Conservation (phyloP, 2,888 invertebrate species). For the Pheosia gnoma region DNA sequence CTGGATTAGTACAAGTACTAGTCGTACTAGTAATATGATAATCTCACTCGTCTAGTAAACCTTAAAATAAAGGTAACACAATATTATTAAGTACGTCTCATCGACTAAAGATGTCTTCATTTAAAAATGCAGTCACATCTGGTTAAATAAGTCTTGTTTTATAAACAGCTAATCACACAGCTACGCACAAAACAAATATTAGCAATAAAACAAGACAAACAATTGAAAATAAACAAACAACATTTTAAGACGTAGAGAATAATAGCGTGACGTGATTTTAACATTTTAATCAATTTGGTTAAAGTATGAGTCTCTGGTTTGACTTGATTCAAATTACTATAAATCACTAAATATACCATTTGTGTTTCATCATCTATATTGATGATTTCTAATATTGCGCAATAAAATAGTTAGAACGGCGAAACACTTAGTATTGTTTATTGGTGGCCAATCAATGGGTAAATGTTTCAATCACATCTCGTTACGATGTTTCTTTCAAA, state of each 20-base stretch:
- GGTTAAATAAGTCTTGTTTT: not conserved
- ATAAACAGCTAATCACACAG: constrained; percentile 1
- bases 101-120: too few relatives aligned
- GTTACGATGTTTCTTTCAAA: not conserved
- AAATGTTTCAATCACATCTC: constrained; percentile 13
- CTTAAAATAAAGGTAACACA: too few relatives aligned
- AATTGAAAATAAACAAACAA: constrained; percentile 17
- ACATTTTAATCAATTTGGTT: too few relatives aligned
- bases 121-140: not conserved
- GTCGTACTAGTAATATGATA: too few relatives aligned
- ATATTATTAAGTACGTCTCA: too few relatives aligned
- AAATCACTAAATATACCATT: too few relatives aligned
- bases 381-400: not conserved
- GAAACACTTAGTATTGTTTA: constrained; percentile 13
- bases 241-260: constrained; percentile 16
- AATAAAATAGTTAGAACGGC: not conserved
- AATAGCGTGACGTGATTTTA: not conserved
- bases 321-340: too few relatives aligned
- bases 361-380: too few relatives aligned
- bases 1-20: too few relatives aligned
- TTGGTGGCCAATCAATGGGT: constrained; percentile 26
- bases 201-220: not conserved
- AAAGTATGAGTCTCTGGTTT: too few relatives aligned
- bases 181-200: not conserved
- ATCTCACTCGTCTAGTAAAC: too few relatives aligned